Percentiles rank a stretch among this genome's conserved stretches.
phyloP scores from a whole-genome alignment of 2,888 invertebrate genomes.

The Dinocampus coccinellae region DNA sequence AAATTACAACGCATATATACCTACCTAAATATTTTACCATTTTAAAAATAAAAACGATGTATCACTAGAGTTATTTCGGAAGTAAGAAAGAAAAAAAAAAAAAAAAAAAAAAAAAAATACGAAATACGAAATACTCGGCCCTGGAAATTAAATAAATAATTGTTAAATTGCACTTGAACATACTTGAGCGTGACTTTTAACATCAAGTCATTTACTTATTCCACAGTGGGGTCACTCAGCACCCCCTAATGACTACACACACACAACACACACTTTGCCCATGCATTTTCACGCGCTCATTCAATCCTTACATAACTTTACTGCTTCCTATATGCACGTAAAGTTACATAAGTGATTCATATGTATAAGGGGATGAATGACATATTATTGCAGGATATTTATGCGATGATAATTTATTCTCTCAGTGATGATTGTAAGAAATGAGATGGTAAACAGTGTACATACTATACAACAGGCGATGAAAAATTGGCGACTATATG shows the following conservation, averaged over 20 bases:
- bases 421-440: too few relatives aligned
- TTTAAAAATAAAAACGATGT: not conserved
- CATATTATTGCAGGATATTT: not conserved
- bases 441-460: not conserved
- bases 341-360: not conserved
- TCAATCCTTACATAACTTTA: conserved; percentile 8
- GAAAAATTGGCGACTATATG: not conserved
- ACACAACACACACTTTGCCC: not conserved
- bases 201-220: conserved; percentile 30
- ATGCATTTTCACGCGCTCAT: not conserved
- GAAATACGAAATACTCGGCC: not conserved
- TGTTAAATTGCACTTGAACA: not conserved
- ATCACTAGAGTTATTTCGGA: not conserved
- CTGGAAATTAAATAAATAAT: not conserved
- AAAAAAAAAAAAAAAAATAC: not conserved
- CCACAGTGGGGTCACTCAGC: conserved; percentile 20
- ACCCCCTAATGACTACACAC: conserved; percentile 20
- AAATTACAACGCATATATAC: conserved; percentile 58
- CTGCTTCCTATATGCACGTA: not conserved
- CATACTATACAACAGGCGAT: not conserved
- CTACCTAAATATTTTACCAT: not conserved
- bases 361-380: conserved; percentile 1
- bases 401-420: too few relatives aligned
- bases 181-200: conserved; percentile 25
- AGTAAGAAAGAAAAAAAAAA: too few relatives aligned